Base-by-base conservation (phyloP, 92 coral and sea anemone species). In the Palythoa grandis region DNA sequence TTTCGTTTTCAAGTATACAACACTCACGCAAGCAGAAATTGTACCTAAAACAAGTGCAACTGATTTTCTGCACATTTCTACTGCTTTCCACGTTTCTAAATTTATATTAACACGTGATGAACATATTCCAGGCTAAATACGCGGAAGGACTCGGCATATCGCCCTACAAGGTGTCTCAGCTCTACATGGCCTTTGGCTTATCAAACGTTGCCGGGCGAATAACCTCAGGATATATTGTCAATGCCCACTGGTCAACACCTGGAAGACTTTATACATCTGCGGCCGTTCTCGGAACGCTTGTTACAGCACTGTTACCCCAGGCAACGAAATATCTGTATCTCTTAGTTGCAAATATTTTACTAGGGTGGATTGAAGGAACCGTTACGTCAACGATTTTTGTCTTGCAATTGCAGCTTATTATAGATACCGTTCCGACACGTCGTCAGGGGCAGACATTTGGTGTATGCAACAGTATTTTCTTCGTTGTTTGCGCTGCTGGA, bases 61-160 rank as follows among this genome's bases (percentile, higher is more conserved):
- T 29, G 35, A 4, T 43, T 3, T 5, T 43, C 50, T 43, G 50
- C 3, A 43, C 50, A 5, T 43, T 8, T 43, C 50, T 43, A 43
- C 50, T 3, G 50, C 9, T 43, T 43, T 43, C 50, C 7, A 43
- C 7, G 7, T 43, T 43, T 43, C 9, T 43, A 8, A 29, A 29
- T 29, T 43, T 43, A 43, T 43, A 43, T 43, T 43, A 43, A 43
- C 50, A 43, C 50, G 7, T 43, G 50, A 43, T 43, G 50, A 43
- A 43, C 7, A 43, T 43, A 8, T 43, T 58, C 8, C 82, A 77
- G 82, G 82, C 82, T 17, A 56, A 77, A 13, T 77, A 77, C 47
- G 82, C 43, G 3, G 53, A 78, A 35, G 83, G 83, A 78, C 70
- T 78, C 11, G 83, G 83, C 16, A 78, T 78, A 38, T 39, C 83